Evolutionary conservation across 2,888 invertebrate species (phyloP).

Genomic region (Melanostoma mellinum): DNA sequence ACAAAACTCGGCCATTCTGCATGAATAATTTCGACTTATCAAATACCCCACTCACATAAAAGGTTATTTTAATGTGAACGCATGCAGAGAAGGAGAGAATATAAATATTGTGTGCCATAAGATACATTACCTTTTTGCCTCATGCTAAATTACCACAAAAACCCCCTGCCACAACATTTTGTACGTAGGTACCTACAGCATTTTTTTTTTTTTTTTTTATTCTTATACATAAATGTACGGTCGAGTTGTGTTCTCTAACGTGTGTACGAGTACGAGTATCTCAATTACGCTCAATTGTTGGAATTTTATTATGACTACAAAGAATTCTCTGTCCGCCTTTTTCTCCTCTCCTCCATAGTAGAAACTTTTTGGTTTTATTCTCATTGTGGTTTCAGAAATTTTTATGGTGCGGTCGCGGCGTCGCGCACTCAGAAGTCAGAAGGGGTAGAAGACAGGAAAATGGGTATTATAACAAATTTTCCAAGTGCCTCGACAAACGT

Average conservation of each 20-base stretch:
- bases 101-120: slow-evolving; percentile 19
- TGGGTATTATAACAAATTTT: slow-evolving; percentile 48
- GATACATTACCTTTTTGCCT: slow-evolving; percentile 21
- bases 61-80: slow-evolving; percentile 22
- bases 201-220: no score
- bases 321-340: slow-evolving; percentile 21
- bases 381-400: slow-evolving; percentile 28
- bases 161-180: background rate
- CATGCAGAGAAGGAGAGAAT: slow-evolving; percentile 17
- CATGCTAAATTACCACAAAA: slow-evolving; percentile 31
- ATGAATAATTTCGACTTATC: slow-evolving; percentile 39
- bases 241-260: background rate
- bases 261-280: slow-evolving; percentile 25
- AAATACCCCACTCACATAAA: slow-evolving; percentile 24
- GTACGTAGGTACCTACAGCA: no score
- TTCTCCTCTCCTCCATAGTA: background rate
- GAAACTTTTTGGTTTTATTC: background rate
- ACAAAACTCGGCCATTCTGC: slow-evolving; percentile 39
- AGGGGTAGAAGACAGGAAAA: background rate
- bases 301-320: slow-evolving; percentile 52
- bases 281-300: slow-evolving; percentile 64
- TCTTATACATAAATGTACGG: no score
- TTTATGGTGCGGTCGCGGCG: slow-evolving; percentile 33
- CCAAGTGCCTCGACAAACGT: slow-evolving; percentile 41
- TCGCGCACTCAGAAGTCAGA: slow-evolving; percentile 5